These are phyloP conservation scores for Antechinus stuartii DNA, from an alignment of 2,113 vertebrate genomes.

Conservation along the genomic window DNA sequence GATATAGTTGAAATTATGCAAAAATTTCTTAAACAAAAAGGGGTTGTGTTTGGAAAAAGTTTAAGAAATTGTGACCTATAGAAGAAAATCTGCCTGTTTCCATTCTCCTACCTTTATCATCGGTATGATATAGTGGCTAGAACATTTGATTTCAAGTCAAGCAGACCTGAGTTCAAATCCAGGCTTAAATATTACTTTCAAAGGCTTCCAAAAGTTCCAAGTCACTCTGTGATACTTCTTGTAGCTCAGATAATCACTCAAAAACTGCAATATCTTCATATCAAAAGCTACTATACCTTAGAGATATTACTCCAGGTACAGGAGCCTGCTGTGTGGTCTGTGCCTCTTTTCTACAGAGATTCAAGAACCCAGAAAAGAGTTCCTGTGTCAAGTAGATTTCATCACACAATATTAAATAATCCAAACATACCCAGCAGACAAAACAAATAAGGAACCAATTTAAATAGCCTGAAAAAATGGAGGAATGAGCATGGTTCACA, in stretches of 20 bases:
- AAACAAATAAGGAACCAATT: background rate
- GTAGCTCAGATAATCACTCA: background rate
- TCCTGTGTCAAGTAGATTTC: background rate
- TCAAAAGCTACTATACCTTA: background rate
- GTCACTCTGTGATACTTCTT: background rate
- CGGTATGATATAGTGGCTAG: background rate
- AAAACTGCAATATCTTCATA: background rate
- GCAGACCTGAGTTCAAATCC: no score
- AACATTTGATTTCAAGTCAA: background rate
- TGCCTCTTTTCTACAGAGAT: background rate
- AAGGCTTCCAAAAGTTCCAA: background rate
- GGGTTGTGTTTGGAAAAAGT: no score
- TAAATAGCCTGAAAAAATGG: background rate
- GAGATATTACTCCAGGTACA: no score
- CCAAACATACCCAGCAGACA: background rate
- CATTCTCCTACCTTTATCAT: background rate
- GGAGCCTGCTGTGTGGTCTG: no score
- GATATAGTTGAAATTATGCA: no score
- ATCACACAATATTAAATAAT: background rate
- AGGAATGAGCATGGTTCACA: background rate
- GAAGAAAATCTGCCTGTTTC: no score
- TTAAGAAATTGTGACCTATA: no score
- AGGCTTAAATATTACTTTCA: background rate
- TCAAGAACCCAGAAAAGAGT: background rate
- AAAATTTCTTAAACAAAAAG: no score